Percentiles rank a stretch among this genome's conserved stretches.
Evolutionary conservation across 2,888 invertebrate genomes (phyloP).

Genomic region (Entomobrya multifasciata): DNA sequence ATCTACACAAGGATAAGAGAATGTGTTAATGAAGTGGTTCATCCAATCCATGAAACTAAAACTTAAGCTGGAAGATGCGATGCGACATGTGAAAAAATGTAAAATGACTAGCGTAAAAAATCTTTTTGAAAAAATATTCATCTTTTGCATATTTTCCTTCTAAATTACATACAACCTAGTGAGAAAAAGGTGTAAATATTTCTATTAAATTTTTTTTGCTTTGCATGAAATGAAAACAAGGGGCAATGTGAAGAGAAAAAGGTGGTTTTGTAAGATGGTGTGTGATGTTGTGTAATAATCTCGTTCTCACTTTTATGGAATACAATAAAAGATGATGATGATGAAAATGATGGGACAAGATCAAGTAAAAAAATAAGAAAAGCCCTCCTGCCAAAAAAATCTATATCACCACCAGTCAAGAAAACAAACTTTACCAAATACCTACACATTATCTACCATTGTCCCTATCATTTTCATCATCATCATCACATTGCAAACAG

Average conservation of each 20-base stretch:
- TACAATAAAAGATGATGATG: slow-evolving; percentile 24
- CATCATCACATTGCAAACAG: neutral
- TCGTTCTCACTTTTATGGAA: slow-evolving; percentile 50
- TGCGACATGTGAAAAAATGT: too few relatives aligned
- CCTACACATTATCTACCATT: neutral
- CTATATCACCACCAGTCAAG: neutral
- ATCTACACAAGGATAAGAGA: slow-evolving; percentile 31
- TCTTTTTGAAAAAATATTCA: slow-evolving; percentile 14
- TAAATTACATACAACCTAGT: slow-evolving; percentile 16
- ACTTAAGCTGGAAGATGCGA: slow-evolving; percentile 30
- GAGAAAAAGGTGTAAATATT: slow-evolving; percentile 37
- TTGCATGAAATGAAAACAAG: neutral
- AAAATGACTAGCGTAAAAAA: too few relatives aligned
- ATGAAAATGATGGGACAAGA: slow-evolving; percentile 24
- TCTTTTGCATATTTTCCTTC: slow-evolving; percentile 15
- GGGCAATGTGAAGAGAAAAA: neutral
- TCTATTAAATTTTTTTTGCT: neutral
- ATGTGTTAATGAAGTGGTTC: slow-evolving; percentile 70
- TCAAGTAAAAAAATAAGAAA: neutral
- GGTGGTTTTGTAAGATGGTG: slow-evolving; percentile 1
- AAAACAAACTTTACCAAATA: neutral
- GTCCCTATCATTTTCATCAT: neutral
- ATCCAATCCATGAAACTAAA: slow-evolving; percentile 48
- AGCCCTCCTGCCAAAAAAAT: slow-evolving; percentile 26
- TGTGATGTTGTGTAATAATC: slow-evolving; percentile 30